These are phyloP conservation scores for Acipenser transmontanus DNA, from an alignment of 2,797 vertebrate species.

Conservation along the genomic window DNA sequence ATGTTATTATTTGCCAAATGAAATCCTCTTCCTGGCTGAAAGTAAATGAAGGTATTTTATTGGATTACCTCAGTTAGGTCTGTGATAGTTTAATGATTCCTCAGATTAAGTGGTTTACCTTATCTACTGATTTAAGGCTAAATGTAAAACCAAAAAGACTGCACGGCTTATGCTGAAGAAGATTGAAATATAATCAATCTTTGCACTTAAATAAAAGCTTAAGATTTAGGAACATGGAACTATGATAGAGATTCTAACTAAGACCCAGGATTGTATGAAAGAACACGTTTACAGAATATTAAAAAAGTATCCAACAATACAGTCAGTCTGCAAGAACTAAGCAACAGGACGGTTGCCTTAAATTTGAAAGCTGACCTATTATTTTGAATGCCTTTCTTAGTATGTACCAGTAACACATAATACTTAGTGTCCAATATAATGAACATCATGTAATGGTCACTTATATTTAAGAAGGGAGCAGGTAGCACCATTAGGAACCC, in stretches of 20 bases:
- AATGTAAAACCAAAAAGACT: background rate
- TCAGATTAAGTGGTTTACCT: slow-evolving; percentile 3
- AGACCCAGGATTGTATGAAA: too few species aligned
- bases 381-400: too few species aligned
- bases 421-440: too few species aligned
- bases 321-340: too few species aligned
- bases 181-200: slow-evolving; percentile 1
- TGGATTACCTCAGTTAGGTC: background rate
- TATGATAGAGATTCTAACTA: background rate
- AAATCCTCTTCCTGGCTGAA: background rate
- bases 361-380: too few species aligned
- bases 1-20: background rate
- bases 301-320: too few species aligned
- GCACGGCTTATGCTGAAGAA: background rate
- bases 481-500: too few species aligned
- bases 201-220: background rate
- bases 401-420: too few species aligned
- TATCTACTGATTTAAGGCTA: background rate
- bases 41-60: background rate
- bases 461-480: too few species aligned
- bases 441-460: too few species aligned
- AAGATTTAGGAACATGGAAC: background rate
- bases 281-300: too few species aligned
- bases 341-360: too few species aligned
- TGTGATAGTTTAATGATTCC: background rate